These are phyloP conservation scores for Parasteatoda tepidariorum DNA, from an alignment of 1,140 invertebrate species.

Conservation along the genomic window DNA sequence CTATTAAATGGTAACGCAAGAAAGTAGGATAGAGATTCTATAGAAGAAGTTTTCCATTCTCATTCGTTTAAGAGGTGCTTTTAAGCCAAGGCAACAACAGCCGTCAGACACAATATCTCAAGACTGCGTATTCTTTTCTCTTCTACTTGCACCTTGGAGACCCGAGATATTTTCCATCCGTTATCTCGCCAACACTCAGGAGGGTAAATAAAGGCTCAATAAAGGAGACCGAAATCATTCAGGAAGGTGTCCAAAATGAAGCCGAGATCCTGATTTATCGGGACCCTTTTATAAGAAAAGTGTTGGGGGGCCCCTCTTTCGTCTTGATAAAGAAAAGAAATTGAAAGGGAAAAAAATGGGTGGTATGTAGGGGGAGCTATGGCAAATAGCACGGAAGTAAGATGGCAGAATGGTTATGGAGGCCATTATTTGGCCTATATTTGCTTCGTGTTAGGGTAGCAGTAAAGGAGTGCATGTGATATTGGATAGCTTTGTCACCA, in stretches of 20 bases:
- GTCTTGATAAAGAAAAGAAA: slow-evolving; percentile 40
- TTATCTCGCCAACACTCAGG: neutral
- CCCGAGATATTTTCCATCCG: neutral
- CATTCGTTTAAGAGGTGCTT: no score
- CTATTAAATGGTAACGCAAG: no score
- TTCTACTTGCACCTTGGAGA: neutral
- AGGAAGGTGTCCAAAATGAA: slow-evolving; percentile 17
- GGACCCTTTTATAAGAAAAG: slow-evolving; percentile 25
- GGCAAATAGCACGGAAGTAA: slow-evolving; percentile 4
- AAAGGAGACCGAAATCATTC: slow-evolving; percentile 16
- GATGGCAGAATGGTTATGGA: neutral
- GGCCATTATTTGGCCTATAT: slow-evolving; percentile 15
- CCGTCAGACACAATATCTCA: no score
- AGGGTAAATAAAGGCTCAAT: slow-evolving; percentile 35
- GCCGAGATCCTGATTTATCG: slow-evolving; percentile 40
- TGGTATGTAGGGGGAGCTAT: no score
- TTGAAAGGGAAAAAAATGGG: slow-evolving; percentile 23
- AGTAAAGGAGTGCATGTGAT: no score
- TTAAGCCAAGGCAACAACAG: no score
- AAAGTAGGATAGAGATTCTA: no score
- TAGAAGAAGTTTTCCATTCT: no score
- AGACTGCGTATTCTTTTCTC: neutral
- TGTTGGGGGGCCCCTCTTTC: slow-evolving; percentile 11
- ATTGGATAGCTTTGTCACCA: no score
- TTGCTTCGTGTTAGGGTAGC: slow-evolving; percentile 18